Percentiles rank a stretch among this genome's conserved stretches.
phyloP scores from a whole-genome alignment of 2,797 vertebrate species.

The Lemur catta region DNA sequence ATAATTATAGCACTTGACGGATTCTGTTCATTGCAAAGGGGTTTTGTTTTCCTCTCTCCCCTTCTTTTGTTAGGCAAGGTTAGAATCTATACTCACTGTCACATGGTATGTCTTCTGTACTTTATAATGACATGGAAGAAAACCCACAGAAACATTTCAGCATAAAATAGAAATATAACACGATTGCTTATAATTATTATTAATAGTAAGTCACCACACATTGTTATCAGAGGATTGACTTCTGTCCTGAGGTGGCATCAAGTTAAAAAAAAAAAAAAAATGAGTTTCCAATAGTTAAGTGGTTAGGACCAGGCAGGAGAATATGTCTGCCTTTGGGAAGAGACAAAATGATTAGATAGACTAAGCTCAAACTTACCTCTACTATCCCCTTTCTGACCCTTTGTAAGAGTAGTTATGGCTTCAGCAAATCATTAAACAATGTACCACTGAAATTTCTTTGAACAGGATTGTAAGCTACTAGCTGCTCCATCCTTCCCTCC shows the following conservation, averaged over 20 bases:
- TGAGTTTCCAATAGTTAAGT: constrained; percentile 3
- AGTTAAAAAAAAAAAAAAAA: constrained; percentile 4
- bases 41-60: neutral
- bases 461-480: constrained; percentile 44
- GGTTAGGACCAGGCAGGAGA: neutral
- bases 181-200: constrained; percentile 41
- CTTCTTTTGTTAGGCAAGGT: constrained; percentile 31
- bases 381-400: neutral
- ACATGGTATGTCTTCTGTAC: neutral
- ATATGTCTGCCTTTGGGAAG: neutral
- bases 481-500: constrained; percentile 9
- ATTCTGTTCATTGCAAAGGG: constrained; percentile 33
- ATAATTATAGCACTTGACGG: constrained; percentile 56
- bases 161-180: constrained; percentile 46
- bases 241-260: constrained; percentile 20
- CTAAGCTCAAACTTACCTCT: neutral
- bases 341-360: constrained; percentile 28
- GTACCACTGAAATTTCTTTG: constrained; percentile 49
- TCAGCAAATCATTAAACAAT: constrained; percentile 49
- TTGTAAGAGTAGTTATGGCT: neutral
- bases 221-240: constrained; percentile 45
- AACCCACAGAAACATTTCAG: constrained; percentile 22
- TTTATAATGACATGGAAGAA: constrained; percentile 27
- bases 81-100: constrained; percentile 28
- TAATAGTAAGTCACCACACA: constrained; percentile 31